Percentiles rank a stretch among this genome's conserved stretches.
Conservation (phyloP, 1,140 invertebrate genomes). For the Antheraea pernyi region DNA sequence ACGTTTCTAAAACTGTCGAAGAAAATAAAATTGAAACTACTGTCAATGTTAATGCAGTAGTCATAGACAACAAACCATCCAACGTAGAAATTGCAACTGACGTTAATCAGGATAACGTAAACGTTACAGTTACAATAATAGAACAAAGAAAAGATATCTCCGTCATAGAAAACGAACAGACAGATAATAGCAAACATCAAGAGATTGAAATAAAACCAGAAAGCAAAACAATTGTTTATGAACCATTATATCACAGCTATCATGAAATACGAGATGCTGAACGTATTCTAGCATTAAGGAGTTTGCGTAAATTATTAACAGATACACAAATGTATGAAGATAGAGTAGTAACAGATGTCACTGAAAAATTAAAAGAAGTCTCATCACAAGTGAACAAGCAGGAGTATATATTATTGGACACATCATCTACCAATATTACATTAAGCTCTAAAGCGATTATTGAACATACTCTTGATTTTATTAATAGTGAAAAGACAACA, state of each 20-base stretch:
- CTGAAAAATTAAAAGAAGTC: neutral
- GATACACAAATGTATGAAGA: neutral
- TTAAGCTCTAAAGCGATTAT: neutral
- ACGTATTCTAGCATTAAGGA: conserved; percentile 20
- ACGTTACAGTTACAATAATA: neutral
- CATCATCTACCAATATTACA: neutral
- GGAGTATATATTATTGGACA: conserved; percentile 1
- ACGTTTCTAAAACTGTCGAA: neutral
- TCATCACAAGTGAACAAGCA: neutral
- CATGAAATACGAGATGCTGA: conserved; percentile 40
- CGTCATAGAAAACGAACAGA: neutral
- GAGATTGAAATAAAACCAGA: conserved; percentile 10
- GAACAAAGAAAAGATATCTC: neutral
- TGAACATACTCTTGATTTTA: conserved; percentile 18
- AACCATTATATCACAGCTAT: conserved; percentile 31
- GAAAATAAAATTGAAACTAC: conserved; percentile 2
- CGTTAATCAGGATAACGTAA: neutral
- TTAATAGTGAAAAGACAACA: conserved; percentile 14
- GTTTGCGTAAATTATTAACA: neutral
- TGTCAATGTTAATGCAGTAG: neutral
- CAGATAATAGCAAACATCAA: neutral
- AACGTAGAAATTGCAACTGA: neutral
- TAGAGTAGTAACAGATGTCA: neutral
- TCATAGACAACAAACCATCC: neutral
- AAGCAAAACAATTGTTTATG: conserved; percentile 13